A percentile compares a stretch with the other conserved stretches of the same genome.
Conservation (phyloP, 1,140 invertebrate species). For the Papilio xuthus region DNA sequence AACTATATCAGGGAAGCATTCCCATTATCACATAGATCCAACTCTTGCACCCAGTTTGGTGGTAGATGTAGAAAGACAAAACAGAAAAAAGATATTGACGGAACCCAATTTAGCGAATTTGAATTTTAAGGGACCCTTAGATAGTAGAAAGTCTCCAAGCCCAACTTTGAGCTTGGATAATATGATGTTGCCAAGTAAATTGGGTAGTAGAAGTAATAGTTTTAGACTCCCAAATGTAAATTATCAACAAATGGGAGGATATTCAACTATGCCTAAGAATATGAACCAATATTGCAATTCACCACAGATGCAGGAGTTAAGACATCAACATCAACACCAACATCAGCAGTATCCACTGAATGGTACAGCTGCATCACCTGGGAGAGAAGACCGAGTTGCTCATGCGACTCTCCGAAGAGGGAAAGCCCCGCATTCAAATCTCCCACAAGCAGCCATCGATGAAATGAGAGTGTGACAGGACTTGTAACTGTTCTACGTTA, state of each 20-base stretch:
- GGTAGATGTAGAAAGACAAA: slow-evolving; percentile 89
- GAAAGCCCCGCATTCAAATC: slow-evolving; percentile 67
- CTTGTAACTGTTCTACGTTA: slow-evolving; percentile 51
- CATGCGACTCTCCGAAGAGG: slow-evolving; percentile 76
- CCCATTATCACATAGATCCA: slow-evolving; percentile 85
- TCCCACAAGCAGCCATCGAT: slow-evolving; percentile 89
- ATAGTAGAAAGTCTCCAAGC: slow-evolving; percentile 75
- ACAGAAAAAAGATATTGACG: slow-evolving; percentile 72
- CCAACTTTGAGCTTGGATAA: slow-evolving; percentile 78
- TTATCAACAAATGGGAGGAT: slow-evolving; percentile 74
- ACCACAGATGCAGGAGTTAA: slow-evolving; percentile 69
- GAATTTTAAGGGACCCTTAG: slow-evolving; percentile 79
- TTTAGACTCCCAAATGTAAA: slow-evolving; percentile 71
- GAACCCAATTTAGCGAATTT: slow-evolving; percentile 71
- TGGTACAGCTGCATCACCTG: slow-evolving; percentile 11
- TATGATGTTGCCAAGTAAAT: slow-evolving; percentile 78
- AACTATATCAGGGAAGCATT: slow-evolving; percentile 84
- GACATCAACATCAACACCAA: background rate
- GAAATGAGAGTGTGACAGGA: slow-evolving; percentile 92
- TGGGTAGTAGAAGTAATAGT: slow-evolving; percentile 73
- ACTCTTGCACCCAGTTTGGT: slow-evolving; percentile 87
- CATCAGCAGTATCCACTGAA: slow-evolving; percentile 31
- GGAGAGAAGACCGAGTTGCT: slow-evolving; percentile 47
- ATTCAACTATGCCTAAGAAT: slow-evolving; percentile 79
- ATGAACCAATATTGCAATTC: slow-evolving; percentile 76